Conservation (phyloP, 2,113 vertebrate species). For the Podarcis muralis region DNA sequence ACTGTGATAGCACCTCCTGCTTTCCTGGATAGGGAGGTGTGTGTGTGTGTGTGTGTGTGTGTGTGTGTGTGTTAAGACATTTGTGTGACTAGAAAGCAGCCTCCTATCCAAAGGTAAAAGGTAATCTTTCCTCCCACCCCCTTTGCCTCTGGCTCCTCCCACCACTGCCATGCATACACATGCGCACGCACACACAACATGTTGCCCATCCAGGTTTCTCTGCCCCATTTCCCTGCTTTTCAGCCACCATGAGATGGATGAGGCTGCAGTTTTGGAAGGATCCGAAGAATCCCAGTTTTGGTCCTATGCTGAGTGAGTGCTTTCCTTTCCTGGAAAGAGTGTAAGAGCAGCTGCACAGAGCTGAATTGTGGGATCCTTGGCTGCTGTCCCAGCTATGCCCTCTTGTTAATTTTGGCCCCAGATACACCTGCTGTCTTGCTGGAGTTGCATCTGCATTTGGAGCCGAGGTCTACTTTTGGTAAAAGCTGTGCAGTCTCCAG, state of each 20-base stretch:
- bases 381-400: background rate
- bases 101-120: no score
- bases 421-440: background rate
- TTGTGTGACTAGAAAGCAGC: no score
- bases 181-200: no score
- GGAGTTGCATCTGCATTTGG: background rate
- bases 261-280: no score
- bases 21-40: no score
- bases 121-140: no score
- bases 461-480: accelerated
- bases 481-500: background rate
- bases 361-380: background rate
- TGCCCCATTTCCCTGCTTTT: background rate
- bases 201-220: no score
- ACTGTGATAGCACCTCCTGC: no score
- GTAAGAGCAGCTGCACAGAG: background rate
- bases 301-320: background rate
- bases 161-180: no score
- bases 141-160: no score
- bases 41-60: no score
- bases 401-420: background rate
- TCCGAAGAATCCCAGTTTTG: background rate
- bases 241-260: background rate
- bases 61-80: no score
- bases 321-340: background rate